Base-by-base conservation (phyloP, 2,113 vertebrate species). In the Leucosticte australis region DNA sequence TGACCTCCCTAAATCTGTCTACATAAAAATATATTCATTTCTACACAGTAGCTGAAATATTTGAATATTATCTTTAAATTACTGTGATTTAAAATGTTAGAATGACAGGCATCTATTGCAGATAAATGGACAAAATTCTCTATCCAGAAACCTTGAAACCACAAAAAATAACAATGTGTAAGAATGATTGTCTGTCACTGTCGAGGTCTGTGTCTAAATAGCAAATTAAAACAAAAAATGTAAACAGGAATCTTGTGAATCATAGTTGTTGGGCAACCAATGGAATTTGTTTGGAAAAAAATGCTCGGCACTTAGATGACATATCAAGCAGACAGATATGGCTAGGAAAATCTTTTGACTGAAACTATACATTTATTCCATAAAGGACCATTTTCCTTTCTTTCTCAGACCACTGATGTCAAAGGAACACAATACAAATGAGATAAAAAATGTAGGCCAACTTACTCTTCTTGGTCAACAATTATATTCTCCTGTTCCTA, bases 341-440 rank as follows among this genome's bases (percentile, higher is more conserved):
- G 26, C 59, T 74, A 62, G 23, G n/a, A 91, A 94, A 89, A 90
- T 91, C 90, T 78, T 94, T 52, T 83, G 84, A 91, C 79, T 93
- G 96, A 85, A 92, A 93, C 68, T 55, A 91, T 56, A 57, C 33
- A 78, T 63, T 89, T 89, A 94, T 67, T 90, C 80, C 67, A 56
- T 92, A 91, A 91, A 82, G 16, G 65, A 82, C 39, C 55, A 75
- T 77, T 80, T 92, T 91, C 68, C 30, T 80, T 94, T 84, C 90
- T 86, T 94, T 57, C 60, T 87, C 39, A 80, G n/a, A 81, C 13
- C 37, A 88, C 23, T 44, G 49, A 70, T 94, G 39, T 85, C 57
- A 96, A 92, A 95, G 71, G n/a, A 94, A 94, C n/a, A 70, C 52
- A 88, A 86, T 30, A 90, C 5, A 93, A 80, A 68, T 42, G 42